A percentile compares a stretch with the other conserved stretches of the same genome.
Conservation (phyloP, 2,888 invertebrate genomes). For the Stenolophus ochropezus region DNA sequence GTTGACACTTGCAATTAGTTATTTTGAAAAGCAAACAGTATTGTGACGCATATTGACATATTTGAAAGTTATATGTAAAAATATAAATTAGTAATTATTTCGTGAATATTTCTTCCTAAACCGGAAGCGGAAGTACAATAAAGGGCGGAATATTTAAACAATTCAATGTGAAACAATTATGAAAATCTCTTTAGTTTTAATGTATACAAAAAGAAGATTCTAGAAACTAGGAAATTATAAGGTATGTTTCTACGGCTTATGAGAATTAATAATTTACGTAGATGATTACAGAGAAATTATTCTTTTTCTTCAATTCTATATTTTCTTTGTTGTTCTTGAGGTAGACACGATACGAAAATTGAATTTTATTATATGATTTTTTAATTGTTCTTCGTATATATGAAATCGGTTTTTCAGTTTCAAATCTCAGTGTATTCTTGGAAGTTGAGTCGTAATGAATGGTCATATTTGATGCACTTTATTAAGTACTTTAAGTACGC, state of each 20-base stretch:
- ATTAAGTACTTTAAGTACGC: no score
- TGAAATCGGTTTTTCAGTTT: no score
- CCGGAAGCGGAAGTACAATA: constrained; percentile 18
- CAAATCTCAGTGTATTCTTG: no score
- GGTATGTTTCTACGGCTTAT: neutral
- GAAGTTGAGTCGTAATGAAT: no score
- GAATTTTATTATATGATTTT: no score
- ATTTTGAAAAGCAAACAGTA: neutral
- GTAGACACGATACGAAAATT: neutral
- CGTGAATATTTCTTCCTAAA: neutral
- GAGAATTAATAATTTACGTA: neutral
- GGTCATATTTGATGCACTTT: no score
- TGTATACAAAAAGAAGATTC: neutral
- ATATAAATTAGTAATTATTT: neutral
- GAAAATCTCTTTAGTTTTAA: neutral
- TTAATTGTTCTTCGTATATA: no score
- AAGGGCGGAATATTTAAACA: neutral
- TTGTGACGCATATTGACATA: neutral
- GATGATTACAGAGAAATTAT: neutral
- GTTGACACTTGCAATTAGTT: neutral
- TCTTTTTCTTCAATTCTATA: neutral
- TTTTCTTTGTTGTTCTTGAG: neutral
- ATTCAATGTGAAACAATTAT: neutral
- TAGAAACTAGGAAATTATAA: constrained; percentile 4
- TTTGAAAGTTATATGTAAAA: neutral